phyloP scores from a whole-genome alignment of 2,113 vertebrate species.

The Embiotoca jacksoni region DNA sequence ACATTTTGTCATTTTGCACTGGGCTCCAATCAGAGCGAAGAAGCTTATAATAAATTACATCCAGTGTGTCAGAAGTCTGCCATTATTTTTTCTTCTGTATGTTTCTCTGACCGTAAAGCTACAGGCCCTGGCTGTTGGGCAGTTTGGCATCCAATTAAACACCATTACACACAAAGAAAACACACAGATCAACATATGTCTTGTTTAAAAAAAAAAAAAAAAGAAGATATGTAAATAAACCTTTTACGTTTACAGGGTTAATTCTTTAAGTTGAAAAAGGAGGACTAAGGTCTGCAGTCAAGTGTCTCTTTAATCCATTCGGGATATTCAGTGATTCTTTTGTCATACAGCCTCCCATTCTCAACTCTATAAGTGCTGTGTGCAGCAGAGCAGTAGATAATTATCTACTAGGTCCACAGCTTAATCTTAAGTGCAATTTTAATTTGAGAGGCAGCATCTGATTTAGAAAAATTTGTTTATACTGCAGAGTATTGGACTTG shows the following conservation, averaged over 20 bases:
- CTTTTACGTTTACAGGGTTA: no score
- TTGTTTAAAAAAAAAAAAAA: no score
- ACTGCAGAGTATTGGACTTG: background rate
- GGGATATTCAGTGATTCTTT: background rate
- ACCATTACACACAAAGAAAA: no score
- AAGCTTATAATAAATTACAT: background rate
- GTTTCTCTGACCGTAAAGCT: background rate
- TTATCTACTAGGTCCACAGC: background rate
- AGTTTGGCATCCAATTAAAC: background rate
- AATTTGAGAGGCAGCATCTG: background rate
- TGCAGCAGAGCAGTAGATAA: no score
- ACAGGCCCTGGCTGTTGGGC: background rate
- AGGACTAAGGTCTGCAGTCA: no score
- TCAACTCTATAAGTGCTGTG: no score
- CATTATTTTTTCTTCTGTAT: background rate
- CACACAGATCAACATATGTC: no score
- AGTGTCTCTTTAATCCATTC: background rate
- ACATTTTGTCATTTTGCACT: background rate
- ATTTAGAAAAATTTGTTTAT: background rate
- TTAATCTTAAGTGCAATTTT: background rate
- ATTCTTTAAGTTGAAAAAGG: no score
- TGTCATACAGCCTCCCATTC: background rate
- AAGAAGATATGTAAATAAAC: no score
- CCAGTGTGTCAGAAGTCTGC: background rate
- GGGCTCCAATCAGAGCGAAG: background rate